Conservation (phyloP, 2,113 vertebrate species). For the Empidonax traillii region DNA sequence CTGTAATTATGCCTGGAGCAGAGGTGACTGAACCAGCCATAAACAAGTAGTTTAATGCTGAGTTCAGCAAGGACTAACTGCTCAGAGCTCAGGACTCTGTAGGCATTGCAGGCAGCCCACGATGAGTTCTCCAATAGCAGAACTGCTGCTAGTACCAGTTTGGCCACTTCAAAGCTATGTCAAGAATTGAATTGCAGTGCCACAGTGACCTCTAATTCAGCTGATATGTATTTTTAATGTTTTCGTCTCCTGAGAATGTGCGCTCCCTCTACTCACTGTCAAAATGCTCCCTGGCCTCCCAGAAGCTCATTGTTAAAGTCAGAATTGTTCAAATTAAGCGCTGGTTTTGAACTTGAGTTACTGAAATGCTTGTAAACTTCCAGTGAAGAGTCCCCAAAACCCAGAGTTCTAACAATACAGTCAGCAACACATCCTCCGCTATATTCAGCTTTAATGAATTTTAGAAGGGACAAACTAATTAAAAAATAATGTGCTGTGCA, state of each 20-base stretch:
- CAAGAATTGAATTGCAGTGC: background rate
- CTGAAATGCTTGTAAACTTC: background rate
- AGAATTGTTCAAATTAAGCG: background rate
- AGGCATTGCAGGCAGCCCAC: background rate
- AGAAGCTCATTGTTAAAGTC: background rate
- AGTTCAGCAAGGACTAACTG: background rate
- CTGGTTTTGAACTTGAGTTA: background rate
- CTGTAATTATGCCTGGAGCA: background rate
- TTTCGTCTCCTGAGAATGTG: background rate
- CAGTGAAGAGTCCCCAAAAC: background rate
- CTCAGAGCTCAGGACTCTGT: background rate
- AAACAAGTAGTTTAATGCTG: background rate
- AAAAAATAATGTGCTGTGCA: background rate
- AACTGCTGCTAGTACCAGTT: background rate
- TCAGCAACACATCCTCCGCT: background rate
- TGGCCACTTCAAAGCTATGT: background rate
- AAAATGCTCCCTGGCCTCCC: background rate
- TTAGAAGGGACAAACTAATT: background rate
- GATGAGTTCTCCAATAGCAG: background rate
- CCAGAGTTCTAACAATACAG: background rate
- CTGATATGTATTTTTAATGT: background rate
- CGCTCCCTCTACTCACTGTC: background rate
- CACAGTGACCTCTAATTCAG: background rate
- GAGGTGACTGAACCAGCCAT: background rate
- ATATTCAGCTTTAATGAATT: background rate